Percentiles rank a stretch among this genome's conserved stretches.
Evolutionary conservation across 2,113 vertebrate genomes (phyloP).

Genomic region (Ctenomys sociabilis): DNA sequence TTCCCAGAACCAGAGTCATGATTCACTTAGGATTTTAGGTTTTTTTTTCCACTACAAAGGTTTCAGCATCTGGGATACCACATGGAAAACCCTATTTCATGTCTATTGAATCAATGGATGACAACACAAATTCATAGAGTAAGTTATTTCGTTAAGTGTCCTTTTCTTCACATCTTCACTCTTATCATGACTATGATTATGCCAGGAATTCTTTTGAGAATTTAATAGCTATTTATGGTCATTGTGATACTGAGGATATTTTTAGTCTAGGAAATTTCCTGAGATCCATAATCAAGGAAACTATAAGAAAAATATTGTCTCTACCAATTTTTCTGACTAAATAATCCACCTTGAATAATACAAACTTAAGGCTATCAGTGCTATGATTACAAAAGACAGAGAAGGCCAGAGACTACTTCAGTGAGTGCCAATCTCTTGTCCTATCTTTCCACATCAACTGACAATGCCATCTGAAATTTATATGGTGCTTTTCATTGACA

Average conservation of each 20-base stretch:
- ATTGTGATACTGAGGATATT: background rate
- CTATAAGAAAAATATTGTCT: background rate
- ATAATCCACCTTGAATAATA: background rate
- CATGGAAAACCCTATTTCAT: background rate
- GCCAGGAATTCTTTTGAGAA: background rate
- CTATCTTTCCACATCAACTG: background rate
- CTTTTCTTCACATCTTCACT: background rate
- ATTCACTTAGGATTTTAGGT: background rate
- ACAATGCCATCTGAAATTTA: background rate
- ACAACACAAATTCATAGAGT: background rate
- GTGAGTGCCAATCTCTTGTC: background rate
- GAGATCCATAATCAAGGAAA: background rate
- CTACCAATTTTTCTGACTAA: background rate
- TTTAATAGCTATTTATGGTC: background rate
- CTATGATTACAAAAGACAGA: background rate
- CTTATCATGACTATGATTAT: background rate
- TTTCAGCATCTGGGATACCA: background rate
- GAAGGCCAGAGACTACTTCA: background rate
- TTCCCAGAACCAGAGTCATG: background rate
- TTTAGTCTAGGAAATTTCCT: background rate
- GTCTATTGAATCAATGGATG: background rate
- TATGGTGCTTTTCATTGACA: background rate
- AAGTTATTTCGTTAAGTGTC: background rate
- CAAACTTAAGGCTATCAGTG: rapidly evolving
- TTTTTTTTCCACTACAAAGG: background rate